Conservation (phyloP, 2,113 vertebrate species). For the Plotosus lineatus region DNA sequence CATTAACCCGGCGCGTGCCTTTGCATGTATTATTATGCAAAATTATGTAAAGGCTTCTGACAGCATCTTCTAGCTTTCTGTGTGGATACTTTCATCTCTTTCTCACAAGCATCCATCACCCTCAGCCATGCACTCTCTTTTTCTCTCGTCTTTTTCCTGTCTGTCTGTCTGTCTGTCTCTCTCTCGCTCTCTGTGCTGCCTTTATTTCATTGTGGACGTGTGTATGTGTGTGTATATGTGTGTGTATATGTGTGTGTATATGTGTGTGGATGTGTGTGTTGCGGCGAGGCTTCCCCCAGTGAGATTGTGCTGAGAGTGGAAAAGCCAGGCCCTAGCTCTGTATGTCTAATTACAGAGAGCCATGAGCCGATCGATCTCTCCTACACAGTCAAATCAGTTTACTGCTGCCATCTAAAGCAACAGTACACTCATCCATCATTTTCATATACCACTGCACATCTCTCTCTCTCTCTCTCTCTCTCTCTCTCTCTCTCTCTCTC, state of each 20-base stretch:
- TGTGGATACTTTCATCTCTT: slow-evolving; percentile 22
- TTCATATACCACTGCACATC: slow-evolving; percentile 68
- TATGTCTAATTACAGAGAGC: slow-evolving; percentile 62
- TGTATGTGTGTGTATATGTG: slow-evolving; percentile 18
- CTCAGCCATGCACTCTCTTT: not conserved
- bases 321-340: slow-evolving; percentile 50
- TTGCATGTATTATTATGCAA: slow-evolving; percentile 8
- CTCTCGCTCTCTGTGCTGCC: not conserved
- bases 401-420: slow-evolving; percentile 77
- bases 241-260: slow-evolving; percentile 25
- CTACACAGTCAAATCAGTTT: slow-evolving; percentile 81
- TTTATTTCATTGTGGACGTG: slow-evolving; percentile 7
- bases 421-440: slow-evolving; percentile 76
- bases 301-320: slow-evolving; percentile 58
- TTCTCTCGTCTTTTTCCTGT: not conserved
- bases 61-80: not conserved
- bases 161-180: not conserved
- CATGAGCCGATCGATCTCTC: slow-evolving; percentile 74
- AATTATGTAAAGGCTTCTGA: not conserved
- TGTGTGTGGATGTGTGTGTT: slow-evolving; percentile 32
- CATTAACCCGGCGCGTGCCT: not conserved
- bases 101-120: not conserved
- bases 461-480: too few species aligned
- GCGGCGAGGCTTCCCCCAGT: slow-evolving; percentile 54
- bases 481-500: too few species aligned